Evolutionary conservation across 2,113 vertebrate species (phyloP), one percentile per base, ranked within the genome.

Genomic region (Etia nguti): DNA sequence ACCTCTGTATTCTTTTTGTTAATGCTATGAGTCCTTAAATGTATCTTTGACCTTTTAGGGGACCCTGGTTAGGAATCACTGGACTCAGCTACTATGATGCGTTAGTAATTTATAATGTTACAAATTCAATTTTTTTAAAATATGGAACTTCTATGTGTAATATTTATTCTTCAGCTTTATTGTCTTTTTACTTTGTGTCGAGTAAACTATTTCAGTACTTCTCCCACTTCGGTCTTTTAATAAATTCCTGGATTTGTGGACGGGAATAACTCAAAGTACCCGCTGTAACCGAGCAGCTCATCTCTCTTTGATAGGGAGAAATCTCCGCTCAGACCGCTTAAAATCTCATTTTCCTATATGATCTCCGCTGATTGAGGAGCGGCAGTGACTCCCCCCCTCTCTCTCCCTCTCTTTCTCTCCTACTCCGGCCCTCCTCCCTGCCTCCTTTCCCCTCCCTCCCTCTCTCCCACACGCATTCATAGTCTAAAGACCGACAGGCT

Each of bases 381-480:
- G 36, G 75, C 43, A 55, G 79, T 85, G 65, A 20, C 90, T 80
- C 41, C 8, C 36, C 59, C 59, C 29, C 31, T 18, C 18, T 2
- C 10, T n/a, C 31, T 62, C 31, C 18, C 87, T 80, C 36, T 54
- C 91, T 62, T 83, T 29, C 84, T 88, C 93, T 24, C 90, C 79
- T 79, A 8, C 50, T 81, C 52, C 11, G 68, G 50, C 60, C 90
- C 81, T 81, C 87, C 89, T 88, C 88, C 48, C 70, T 34, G 50
- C 79, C 82, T 86, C 87, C 82, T 57, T 41, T 75, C 11, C 87
- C 46, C 85, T 73, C 87, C 80, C 88, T 79, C 87, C 57, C 87
- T 79, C 85, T 84, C 86, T 60, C 56, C 43, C 80, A 13, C 90
- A 50, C 95, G n/a, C 93, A 79, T 84, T 79, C 90, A 86, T 82